phyloP scores from a whole-genome alignment of 1,140 invertebrate genomes.

The Wasmannia auropunctata region DNA sequence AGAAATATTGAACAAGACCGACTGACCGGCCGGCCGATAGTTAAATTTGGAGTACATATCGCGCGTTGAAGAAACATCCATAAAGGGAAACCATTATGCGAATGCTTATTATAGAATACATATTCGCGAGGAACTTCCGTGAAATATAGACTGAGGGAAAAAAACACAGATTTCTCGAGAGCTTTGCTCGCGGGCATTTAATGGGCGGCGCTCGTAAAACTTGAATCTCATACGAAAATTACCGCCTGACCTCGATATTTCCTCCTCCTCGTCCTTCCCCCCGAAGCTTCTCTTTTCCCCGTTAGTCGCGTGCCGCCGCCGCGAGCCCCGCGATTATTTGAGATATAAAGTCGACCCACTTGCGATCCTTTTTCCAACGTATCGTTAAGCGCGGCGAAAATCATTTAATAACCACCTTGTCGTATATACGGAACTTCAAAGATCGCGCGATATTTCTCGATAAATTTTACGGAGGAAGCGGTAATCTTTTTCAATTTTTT shows the following conservation, averaged over 20 bases:
- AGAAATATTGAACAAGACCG: conserved; percentile 14
- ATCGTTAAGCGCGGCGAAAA: conserved; percentile 21
- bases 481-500: not conserved
- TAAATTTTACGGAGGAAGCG: not conserved
- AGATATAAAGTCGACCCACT: conserved; percentile 68
- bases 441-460: not conserved
- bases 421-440: not conserved
- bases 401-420: conserved; percentile 27
- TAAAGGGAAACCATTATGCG: not conserved
- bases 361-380: conserved; percentile 43
- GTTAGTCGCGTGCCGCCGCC: conserved; percentile 53
- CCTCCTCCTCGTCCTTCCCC: not conserved
- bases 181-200: conserved; percentile 48
- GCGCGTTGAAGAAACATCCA: not conserved
- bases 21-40: not conserved
- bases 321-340: conserved; percentile 51
- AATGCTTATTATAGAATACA: conserved; percentile 55
- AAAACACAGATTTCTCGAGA: conserved; percentile 6
- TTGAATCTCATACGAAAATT: conserved; percentile 64
- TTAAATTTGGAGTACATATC: not conserved
- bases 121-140: conserved; percentile 37
- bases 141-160: conserved; percentile 31
- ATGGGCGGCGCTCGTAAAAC: conserved; percentile 49
- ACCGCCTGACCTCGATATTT: conserved; percentile 55
- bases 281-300: not conserved